phyloP scores from a whole-genome alignment of 1,140 invertebrate genomes.

The Coelopa frigida region DNA sequence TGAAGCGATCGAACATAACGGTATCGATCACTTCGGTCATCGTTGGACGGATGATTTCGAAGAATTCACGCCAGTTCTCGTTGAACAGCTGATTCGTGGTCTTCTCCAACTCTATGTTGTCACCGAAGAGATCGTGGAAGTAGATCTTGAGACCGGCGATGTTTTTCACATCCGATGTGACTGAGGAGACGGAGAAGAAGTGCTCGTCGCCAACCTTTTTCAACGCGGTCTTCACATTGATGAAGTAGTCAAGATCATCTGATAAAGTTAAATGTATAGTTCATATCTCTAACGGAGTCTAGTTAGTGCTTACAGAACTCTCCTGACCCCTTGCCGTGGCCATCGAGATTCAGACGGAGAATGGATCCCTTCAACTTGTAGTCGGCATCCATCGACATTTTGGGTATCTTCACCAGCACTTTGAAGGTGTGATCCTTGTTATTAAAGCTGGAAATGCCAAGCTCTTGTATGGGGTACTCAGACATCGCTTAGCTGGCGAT shows the following conservation, averaged over 20 bases:
- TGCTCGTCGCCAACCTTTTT: background rate
- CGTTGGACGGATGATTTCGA: background rate
- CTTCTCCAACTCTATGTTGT: background rate
- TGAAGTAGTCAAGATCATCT: background rate
- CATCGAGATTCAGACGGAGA: slow-evolving; percentile 57
- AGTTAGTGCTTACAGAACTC: background rate
- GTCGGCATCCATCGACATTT: slow-evolving; percentile 57
- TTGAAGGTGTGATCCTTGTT: slow-evolving; percentile 53
- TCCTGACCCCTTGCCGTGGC: slow-evolving; percentile 50
- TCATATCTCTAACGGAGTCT: background rate
- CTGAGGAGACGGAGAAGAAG: background rate
- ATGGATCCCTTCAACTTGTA: slow-evolving; percentile 62
- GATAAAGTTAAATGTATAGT: background rate
- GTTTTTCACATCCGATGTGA: background rate
- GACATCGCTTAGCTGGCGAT: too few species aligned
- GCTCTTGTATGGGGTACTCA: too few species aligned
- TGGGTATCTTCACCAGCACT: slow-evolving; percentile 51
- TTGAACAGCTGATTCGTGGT: background rate
- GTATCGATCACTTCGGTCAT: background rate
- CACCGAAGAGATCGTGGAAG: background rate
- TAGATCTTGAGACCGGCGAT: background rate
- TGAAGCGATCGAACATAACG: background rate
- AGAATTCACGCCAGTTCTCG: background rate
- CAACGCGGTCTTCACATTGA: background rate
- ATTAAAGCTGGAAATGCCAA: slow-evolving; percentile 46